Conservation (phyloP, 1,140 invertebrate genomes). For the Philotrypesis tridentata region DNA sequence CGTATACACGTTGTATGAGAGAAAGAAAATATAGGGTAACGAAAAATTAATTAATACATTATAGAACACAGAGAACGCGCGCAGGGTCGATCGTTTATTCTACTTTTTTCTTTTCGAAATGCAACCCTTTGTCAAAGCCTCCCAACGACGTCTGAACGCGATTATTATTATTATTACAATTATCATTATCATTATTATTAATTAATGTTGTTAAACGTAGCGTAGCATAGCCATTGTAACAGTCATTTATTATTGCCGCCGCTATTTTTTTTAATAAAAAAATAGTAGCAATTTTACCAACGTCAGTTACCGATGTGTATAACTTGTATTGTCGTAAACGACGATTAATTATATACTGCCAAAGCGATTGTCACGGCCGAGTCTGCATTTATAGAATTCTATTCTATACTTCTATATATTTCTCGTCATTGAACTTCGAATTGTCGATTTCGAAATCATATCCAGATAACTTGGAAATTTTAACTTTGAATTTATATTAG, state of each 20-base stretch:
- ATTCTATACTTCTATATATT: no score
- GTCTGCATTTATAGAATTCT: neutral
- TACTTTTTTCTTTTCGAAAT: slow-evolving; percentile 28
- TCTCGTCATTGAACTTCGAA: no score
- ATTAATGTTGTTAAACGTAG: slow-evolving; percentile 21
- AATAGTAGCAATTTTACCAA: slow-evolving; percentile 39
- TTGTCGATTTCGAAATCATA: neutral
- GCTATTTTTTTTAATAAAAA: slow-evolving; percentile 26
- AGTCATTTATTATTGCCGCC: slow-evolving; percentile 41
- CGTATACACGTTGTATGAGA: slow-evolving; percentile 5
- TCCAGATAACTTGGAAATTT: neutral
- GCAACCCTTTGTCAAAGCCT: slow-evolving; percentile 26
- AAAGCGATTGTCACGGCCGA: slow-evolving; percentile 44
- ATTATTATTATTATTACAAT: slow-evolving; percentile 36
- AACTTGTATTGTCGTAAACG: slow-evolving; percentile 32
- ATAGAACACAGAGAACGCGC: slow-evolving; percentile 4
- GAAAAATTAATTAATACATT: neutral
- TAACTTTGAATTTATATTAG: neutral
- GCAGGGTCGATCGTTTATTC: slow-evolving; percentile 25
- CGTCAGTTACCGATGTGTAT: slow-evolving; percentile 46
- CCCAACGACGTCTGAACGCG: slow-evolving; percentile 36
- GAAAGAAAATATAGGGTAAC: neutral
- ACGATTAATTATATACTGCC: slow-evolving; percentile 47
- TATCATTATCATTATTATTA: slow-evolving; percentile 23
- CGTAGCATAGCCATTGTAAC: slow-evolving; percentile 40